Percentiles rank a stretch among this genome's conserved stretches.
Evolutionary conservation across 2,888 invertebrate genomes (phyloP).

Genomic region (Himalopsyche kuldschensis): DNA sequence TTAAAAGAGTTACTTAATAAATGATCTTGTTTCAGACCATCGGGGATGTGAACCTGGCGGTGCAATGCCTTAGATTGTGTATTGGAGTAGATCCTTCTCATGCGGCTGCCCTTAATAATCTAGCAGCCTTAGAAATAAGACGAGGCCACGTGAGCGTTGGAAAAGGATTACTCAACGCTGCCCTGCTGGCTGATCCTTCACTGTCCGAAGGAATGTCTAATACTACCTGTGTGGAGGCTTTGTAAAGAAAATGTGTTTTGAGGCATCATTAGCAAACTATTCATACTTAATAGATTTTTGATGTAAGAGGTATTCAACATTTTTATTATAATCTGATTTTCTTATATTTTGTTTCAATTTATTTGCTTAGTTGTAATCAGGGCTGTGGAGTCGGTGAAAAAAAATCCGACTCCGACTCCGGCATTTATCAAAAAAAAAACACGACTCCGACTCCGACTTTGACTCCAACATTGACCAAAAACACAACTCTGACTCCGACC

Average conservation of each 20-base stretch:
- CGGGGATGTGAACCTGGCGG: slow-evolving; percentile 52
- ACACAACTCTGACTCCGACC: too few species aligned
- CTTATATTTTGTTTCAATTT: too few species aligned
- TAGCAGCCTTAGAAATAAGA: slow-evolving; percentile 29
- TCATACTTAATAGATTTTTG: too few species aligned
- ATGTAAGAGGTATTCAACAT: too few species aligned
- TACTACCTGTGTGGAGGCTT: slow-evolving; percentile 7
- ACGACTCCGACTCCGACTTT: too few species aligned
- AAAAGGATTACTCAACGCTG: slow-evolving; percentile 24
- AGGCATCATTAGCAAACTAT: too few species aligned
- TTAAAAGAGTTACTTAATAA: not conserved
- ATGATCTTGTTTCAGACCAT: slow-evolving; percentile 48
- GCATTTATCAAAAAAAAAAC: too few species aligned
- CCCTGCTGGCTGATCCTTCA: slow-evolving; percentile 29
- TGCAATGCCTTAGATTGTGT: slow-evolving; percentile 48
- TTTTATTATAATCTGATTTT: too few species aligned
- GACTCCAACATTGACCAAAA: too few species aligned
- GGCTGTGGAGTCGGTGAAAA: too few species aligned
- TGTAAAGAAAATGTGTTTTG: not conserved
- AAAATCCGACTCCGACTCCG: too few species aligned
- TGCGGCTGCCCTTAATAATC: slow-evolving; percentile 34
- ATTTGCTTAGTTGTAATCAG: too few species aligned
- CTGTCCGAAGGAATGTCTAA: slow-evolving; percentile 26
- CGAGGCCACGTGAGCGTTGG: slow-evolving; percentile 14
- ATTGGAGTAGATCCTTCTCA: slow-evolving; percentile 34